phyloP scores from a whole-genome alignment of 2,888 invertebrate genomes.

The Morpho achilles region DNA sequence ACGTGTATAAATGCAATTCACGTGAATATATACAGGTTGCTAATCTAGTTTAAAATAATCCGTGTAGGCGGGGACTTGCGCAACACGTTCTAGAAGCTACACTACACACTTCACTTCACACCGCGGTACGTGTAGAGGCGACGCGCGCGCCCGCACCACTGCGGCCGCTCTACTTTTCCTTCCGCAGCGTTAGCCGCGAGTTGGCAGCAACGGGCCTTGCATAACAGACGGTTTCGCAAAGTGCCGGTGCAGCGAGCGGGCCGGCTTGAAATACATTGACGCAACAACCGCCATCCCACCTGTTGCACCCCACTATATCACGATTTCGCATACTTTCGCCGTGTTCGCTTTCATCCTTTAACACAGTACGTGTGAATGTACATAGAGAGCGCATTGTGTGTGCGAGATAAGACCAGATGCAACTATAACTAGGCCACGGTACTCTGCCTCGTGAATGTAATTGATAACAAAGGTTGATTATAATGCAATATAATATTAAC shows the following conservation, averaged over 20 bases:
- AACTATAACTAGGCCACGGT: conserved; percentile 61
- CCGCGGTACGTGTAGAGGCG: conserved; percentile 68
- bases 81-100: conserved; percentile 76
- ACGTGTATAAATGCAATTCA: conserved; percentile 37
- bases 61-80: conserved; percentile 72
- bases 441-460: conserved; percentile 43
- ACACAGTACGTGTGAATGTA: conserved; percentile 39
- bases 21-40: conserved; percentile 40
- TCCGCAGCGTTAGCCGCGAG: conserved; percentile 65
- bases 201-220: conserved; percentile 77
- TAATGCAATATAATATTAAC: too few species aligned
- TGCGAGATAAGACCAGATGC: conserved; percentile 42
- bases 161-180: conserved; percentile 78
- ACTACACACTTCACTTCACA: conserved; percentile 70
- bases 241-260: conserved; percentile 67
- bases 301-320: conserved; percentile 50
- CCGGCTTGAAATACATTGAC: conserved; percentile 71
- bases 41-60: conserved; percentile 73
- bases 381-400: conserved; percentile 17
- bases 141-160: conserved; percentile 73
- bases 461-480: too few species aligned
- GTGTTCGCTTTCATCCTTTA: conserved; percentile 60
- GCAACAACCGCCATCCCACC: conserved; percentile 46
- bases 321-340: conserved; percentile 72
- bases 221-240: conserved; percentile 78